A percentile compares a stretch with the other conserved stretches of the same genome.
Conservation (phyloP, 2,888 invertebrate genomes). For the Rhagophthalmus giganteus region DNA sequence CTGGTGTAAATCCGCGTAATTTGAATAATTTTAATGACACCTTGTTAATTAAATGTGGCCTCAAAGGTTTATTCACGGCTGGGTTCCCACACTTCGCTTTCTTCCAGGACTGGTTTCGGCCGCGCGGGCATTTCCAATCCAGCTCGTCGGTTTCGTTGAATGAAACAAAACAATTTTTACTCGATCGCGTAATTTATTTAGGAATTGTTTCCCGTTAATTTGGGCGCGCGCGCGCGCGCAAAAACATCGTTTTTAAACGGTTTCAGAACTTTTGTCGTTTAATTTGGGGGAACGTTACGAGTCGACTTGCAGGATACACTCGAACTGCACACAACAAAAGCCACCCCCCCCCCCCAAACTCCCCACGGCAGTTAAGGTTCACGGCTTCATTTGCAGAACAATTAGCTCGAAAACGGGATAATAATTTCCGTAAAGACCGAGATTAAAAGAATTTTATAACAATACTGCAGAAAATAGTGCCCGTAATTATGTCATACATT, state of each 20-base stretch:
- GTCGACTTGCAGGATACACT: constrained; percentile 4
- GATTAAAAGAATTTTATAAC: constrained; percentile 19
- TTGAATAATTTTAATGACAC: constrained; percentile 45
- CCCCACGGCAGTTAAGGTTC: constrained; percentile 11
- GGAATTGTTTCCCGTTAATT: background rate
- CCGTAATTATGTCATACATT: too few relatives aligned
- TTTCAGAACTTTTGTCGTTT: constrained; percentile 8
- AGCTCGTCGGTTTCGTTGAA: too few relatives aligned
- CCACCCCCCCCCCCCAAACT: too few relatives aligned
- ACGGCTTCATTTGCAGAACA: constrained; percentile 20
- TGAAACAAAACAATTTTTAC: background rate
- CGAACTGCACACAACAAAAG: constrained; percentile 12
- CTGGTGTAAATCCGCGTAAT: background rate
- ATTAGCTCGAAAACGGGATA: constrained; percentile 17
- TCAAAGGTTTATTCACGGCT: constrained; percentile 52
- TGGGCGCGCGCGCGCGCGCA: too few relatives aligned
- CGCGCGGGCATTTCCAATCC: too few relatives aligned
- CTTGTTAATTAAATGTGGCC: constrained; percentile 51
- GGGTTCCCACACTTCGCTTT: constrained; percentile 49
- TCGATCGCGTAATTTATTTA: background rate
- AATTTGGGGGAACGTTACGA: constrained; percentile 5
- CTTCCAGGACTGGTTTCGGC: constrained; percentile 41
- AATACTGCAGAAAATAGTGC: constrained; percentile 8
- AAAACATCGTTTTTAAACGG: background rate
- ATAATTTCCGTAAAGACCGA: constrained; percentile 18